These are phyloP conservation scores for Agriopis marginaria DNA, from an alignment of 2,888 invertebrate species.

Conservation along the genomic window DNA sequence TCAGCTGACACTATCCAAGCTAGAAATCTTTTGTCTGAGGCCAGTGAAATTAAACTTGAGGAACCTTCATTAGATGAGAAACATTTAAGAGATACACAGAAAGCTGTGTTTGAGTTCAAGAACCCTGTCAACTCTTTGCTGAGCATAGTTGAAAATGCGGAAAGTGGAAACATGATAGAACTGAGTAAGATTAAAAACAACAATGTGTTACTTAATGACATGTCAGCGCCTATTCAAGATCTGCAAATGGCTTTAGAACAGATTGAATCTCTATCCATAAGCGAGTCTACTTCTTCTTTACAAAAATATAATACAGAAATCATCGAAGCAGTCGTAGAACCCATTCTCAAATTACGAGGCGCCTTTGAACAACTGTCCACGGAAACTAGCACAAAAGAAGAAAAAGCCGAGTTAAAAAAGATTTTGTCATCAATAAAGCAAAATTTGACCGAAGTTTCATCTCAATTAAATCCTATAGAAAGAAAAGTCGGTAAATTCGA, in stretches of 20 bases:
- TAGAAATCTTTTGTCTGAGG: constrained; percentile 67
- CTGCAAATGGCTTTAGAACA: constrained; percentile 79
- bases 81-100: constrained; percentile 76
- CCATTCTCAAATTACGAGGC: constrained; percentile 87
- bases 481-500: constrained; percentile 70
- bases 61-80: constrained; percentile 66
- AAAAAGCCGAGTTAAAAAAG: constrained; percentile 64
- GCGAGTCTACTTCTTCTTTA: constrained; percentile 75
- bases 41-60: constrained; percentile 66
- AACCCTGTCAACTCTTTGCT: constrained; percentile 71
- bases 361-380: constrained; percentile 82
- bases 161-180: constrained; percentile 58
- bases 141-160: constrained; percentile 68
- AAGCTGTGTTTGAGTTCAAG: constrained; percentile 74
- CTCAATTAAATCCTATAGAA: constrained; percentile 66
- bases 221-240: constrained; percentile 81
- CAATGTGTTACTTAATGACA: constrained; percentile 74
- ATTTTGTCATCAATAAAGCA: constrained; percentile 66
- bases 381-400: constrained; percentile 61
- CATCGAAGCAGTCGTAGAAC: constrained; percentile 88
- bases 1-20: constrained; percentile 85
- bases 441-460: constrained; percentile 70
- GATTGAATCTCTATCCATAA: constrained; percentile 82
- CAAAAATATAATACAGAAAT: constrained; percentile 86
- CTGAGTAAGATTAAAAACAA: constrained; percentile 61